Evolutionary conservation across 2,797 vertebrate species (phyloP), one percentile per base, ranked within the genome.

Genomic region (Anguilla pacifica): DNA sequence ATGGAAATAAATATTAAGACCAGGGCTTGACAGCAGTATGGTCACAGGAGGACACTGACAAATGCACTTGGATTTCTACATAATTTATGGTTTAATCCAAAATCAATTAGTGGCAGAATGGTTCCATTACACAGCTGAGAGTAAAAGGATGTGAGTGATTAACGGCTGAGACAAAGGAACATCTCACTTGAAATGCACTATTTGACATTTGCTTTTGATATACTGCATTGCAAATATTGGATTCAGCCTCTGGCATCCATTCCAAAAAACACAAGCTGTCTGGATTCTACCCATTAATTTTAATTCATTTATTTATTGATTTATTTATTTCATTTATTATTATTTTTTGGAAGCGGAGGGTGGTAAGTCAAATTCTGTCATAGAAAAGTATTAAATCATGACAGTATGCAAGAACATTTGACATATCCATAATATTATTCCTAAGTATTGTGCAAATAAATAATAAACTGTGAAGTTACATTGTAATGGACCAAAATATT

Each of bases 21-120:
- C 15, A 10, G 22, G 43, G 10, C 77, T n/a, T 49, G 77, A 49
- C 43, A 51, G 77, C 17, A 49, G 4, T 49, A 81, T 81, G 77
- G 43, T 49, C 39, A 81, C 57, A 51, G 46, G 55, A 28, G 43
- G 86, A 51, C 46, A 31, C 59, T 28, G 43, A 67, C 81, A 87
- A 87, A 82, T 35, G 46, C 39, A 43, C 55, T 51, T 83, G 22
- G 57, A 49, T 82, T 9, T 51, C 79, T 51, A 81, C n/a, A 61
- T 87, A 83, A 64, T 82, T 43, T 87, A 83, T 83, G 17, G 83
- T 35, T 83, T 64, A 83, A 87, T 83, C 81, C 59, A 31, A 83
- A 87, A 87, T 67, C 86, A 87, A 81, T 86, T 86, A 86, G 39
- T 59, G 39, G 25, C 57, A 87, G 77, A 83, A 87, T 51, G 86